Evolutionary conservation across 2,797 vertebrate species (phyloP).

Genomic region (Clamator glandarius): DNA sequence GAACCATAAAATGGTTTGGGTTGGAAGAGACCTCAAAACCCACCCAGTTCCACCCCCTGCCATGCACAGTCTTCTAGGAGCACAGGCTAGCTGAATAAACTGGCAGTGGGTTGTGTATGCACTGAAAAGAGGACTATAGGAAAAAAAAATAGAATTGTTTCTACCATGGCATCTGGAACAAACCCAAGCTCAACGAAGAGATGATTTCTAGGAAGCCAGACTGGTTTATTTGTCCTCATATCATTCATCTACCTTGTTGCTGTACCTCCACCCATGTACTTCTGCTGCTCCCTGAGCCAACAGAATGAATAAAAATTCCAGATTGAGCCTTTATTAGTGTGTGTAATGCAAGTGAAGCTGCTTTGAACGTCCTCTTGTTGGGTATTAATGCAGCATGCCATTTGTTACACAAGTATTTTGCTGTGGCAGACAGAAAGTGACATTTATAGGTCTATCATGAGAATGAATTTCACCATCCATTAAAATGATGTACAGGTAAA

Average conservation of each 20-base stretch:
- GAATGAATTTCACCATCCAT: slow-evolving; percentile 85
- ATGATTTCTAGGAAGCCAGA: slow-evolving; percentile 2
- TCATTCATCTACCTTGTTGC: slow-evolving; percentile 23
- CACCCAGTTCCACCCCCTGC: too few relatives aligned
- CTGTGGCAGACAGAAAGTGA: slow-evolving; percentile 77
- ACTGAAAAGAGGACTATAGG: background rate
- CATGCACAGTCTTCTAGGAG: background rate
- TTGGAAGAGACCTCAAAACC: too few relatives aligned
- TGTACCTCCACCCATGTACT: slow-evolving; percentile 30
- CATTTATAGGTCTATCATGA: slow-evolving; percentile 84
- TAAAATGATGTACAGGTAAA: slow-evolving; percentile 80
- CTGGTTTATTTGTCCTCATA: background rate
- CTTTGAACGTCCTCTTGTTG: slow-evolving; percentile 62
- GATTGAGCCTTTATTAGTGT: slow-evolving; percentile 48
- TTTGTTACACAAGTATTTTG: slow-evolving; percentile 74
- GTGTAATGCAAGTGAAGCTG: slow-evolving; percentile 64
- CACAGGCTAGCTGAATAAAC: background rate
- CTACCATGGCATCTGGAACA: slow-evolving; percentile 8
- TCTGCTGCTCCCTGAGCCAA: slow-evolving; percentile 25
- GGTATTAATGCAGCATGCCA: slow-evolving; percentile 69
- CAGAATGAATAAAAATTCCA: slow-evolving; percentile 49
- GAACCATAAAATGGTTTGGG: too few relatives aligned
- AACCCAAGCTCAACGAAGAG: slow-evolving; percentile 27
- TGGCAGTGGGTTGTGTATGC: background rate
- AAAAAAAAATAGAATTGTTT: background rate